Percentiles rank a stretch among this genome's conserved stretches.
Evolutionary conservation across 2,797 vertebrate species (phyloP).

Genomic region (Pelobates cultripes): DNA sequence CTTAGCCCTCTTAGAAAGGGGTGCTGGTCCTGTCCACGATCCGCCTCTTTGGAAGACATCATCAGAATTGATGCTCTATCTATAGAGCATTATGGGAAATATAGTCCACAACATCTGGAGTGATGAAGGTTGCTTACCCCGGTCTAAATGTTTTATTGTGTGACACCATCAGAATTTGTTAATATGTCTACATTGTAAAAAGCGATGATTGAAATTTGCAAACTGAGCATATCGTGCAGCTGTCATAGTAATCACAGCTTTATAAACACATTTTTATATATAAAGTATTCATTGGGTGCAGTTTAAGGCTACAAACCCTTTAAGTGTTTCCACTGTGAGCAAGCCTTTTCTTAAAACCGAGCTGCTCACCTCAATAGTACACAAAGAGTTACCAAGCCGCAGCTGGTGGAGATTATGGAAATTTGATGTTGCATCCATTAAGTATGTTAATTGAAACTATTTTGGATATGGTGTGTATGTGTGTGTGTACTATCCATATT

Average conservation of each 20-base stretch:
- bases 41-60: too few species aligned
- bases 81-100: too few species aligned
- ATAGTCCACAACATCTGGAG: too few species aligned
- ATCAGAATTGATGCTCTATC: too few species aligned
- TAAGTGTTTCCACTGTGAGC: not conserved
- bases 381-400: constrained; percentile 17
- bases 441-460: constrained; percentile 45
- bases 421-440: constrained; percentile 47
- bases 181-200: constrained; percentile 8
- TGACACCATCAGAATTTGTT: not conserved
- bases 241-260: constrained; percentile 39
- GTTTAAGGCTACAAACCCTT: constrained; percentile 32
- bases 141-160: not conserved
- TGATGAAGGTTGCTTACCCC: too few species aligned
- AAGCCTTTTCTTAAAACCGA: not conserved
- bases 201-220: constrained; percentile 16
- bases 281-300: constrained; percentile 37
- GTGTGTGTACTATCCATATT: constrained; percentile 16
- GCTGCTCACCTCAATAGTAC: not conserved
- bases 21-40: too few species aligned
- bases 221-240: constrained; percentile 43
- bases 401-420: constrained; percentile 39
- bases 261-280: constrained; percentile 22
- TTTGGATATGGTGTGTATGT: constrained; percentile 45
- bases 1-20: too few species aligned